Evolutionary conservation across 2,888 invertebrate species (phyloP).

Genomic region (Nemurella pictetii): DNA sequence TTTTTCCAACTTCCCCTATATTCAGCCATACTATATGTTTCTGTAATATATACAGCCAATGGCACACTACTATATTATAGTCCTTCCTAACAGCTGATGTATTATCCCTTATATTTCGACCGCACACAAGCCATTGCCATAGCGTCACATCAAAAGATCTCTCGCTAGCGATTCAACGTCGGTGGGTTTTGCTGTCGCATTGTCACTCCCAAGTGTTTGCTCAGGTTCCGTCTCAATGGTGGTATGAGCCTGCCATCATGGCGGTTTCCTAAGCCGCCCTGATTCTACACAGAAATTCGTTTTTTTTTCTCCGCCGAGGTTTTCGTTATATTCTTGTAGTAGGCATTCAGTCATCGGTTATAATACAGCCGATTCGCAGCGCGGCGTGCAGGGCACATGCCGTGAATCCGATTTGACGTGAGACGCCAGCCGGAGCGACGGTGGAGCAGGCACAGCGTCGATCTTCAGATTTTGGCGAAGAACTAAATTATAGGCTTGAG

Average conservation of each 20-base stretch:
- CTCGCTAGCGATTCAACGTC: constrained; percentile 6
- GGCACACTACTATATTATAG: neutral
- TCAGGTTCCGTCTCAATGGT: neutral
- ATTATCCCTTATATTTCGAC: neutral
- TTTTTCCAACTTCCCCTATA: constrained; percentile 1
- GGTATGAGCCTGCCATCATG: neutral
- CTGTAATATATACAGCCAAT: neutral
- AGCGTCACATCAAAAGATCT: constrained; percentile 7
- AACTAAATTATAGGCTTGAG: neutral
- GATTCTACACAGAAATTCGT: neutral
- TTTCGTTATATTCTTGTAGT: neutral
- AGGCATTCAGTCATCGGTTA: neutral
- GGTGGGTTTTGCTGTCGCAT: constrained; percentile 14
- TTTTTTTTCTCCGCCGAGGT: neutral
- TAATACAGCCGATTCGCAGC: neutral
- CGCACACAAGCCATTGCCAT: neutral
- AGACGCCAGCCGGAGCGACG: neutral
- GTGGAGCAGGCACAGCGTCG: no score
- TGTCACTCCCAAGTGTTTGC: constrained; percentile 14
- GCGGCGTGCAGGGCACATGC: neutral
- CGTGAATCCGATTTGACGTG: neutral
- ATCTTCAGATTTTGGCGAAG: neutral
- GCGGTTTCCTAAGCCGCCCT: neutral
- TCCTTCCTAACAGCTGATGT: neutral
- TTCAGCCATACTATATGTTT: neutral